These are phyloP conservation scores for Tauraco hartlaubi DNA, from an alignment of 2,797 vertebrate genomes.

Conservation along the genomic window DNA sequence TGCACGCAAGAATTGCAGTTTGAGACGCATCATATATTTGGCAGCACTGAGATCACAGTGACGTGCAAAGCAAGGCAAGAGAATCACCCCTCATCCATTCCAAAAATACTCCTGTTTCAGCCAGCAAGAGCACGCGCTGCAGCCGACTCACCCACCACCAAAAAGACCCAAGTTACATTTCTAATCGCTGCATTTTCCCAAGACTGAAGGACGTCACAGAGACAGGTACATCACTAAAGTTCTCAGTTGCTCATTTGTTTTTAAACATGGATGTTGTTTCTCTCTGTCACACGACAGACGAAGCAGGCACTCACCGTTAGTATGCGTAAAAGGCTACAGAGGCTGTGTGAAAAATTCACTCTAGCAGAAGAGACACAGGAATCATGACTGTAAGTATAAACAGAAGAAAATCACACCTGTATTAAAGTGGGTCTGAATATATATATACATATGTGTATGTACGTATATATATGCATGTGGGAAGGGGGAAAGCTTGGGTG, in stretches of 20 bases:
- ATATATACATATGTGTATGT: too few relatives aligned
- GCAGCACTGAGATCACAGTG: slow-evolving; percentile 62
- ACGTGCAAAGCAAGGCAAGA: slow-evolving; percentile 41
- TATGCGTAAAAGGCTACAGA: slow-evolving; percentile 10
- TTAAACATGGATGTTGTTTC: neutral
- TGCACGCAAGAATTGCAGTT: slow-evolving; percentile 13
- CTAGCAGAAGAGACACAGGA: slow-evolving; percentile 9
- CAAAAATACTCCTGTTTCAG: slow-evolving; percentile 39
- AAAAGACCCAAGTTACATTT: neutral
- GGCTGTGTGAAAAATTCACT: slow-evolving; percentile 18
- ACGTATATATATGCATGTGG: neutral
- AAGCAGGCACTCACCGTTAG: slow-evolving; percentile 9
- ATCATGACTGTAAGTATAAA: neutral
- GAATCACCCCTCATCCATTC: slow-evolving; percentile 44
- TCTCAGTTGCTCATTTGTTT: neutral
- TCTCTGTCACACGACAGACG: neutral
- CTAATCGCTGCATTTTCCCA: neutral
- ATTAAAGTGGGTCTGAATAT: neutral
- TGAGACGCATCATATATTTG: neutral
- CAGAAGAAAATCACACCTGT: neutral
- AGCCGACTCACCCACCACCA: neutral
- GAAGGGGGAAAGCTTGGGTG: neutral
- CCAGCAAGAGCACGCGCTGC: neutral
- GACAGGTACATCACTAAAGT: neutral
- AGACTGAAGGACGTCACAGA: neutral